These are phyloP conservation scores for Hydrozoanthus gracilis DNA, from an alignment of 92 coral and sea anemone genomes.

Conservation along the genomic window DNA sequence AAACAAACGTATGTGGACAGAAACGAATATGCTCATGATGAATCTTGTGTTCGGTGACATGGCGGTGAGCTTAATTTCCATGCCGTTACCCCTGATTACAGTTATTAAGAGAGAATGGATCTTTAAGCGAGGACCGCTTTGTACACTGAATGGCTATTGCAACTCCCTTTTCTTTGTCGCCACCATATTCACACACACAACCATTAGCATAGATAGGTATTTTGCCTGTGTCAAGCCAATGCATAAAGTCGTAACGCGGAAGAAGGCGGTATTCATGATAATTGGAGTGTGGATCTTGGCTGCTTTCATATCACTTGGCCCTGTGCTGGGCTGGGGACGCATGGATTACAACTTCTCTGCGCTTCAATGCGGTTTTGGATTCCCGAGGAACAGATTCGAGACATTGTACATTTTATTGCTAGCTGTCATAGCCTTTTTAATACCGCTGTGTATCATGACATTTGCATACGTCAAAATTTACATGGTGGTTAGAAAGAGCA, in stretches of 20 bases:
- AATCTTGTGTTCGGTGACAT: slow-evolving; percentile 83
- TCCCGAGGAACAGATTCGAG: slow-evolving; percentile 69
- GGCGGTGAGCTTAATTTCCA: slow-evolving; percentile 75
- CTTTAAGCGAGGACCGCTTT: slow-evolving; percentile 62
- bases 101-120: slow-evolving; percentile 66
- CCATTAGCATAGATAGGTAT: slow-evolving; percentile 81
- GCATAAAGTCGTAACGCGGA: slow-evolving; percentile 75
- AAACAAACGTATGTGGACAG: slow-evolving; percentile 86
- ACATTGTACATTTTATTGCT: slow-evolving; percentile 67
- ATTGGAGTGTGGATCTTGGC: slow-evolving; percentile 75
- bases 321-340: slow-evolving; percentile 85
- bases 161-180: slow-evolving; percentile 75
- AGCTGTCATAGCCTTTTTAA: slow-evolving; percentile 67
- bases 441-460: slow-evolving; percentile 75
- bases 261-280: slow-evolving; percentile 67
- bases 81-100: slow-evolving; percentile 73
- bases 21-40: slow-evolving; percentile 80
- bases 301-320: slow-evolving; percentile 69
- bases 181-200: slow-evolving; percentile 85
- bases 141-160: slow-evolving; percentile 72
- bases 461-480: slow-evolving; percentile 69
- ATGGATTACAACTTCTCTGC: slow-evolving; percentile 78
- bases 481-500: slow-evolving; percentile 63
- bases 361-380: slow-evolving; percentile 83
- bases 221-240: slow-evolving; percentile 84